Evolutionary conservation across 2,797 vertebrate genomes (phyloP).

Genomic region (Emydoidea blandingii): DNA sequence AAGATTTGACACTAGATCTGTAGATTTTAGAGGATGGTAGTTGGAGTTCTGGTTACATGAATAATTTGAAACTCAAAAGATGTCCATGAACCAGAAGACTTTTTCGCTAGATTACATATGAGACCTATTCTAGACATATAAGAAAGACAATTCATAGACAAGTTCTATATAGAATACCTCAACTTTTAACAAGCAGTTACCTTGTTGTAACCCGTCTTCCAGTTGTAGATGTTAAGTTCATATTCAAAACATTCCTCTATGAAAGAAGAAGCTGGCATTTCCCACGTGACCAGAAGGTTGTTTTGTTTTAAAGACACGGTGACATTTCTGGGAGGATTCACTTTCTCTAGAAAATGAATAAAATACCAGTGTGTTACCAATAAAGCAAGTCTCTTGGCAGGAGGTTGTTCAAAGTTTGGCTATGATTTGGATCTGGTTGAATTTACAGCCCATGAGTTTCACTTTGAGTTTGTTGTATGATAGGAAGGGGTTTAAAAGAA

Average conservation of each 20-base stretch:
- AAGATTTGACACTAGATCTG: not conserved
- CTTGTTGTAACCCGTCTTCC: slow-evolving; percentile 64
- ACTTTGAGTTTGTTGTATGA: not conserved
- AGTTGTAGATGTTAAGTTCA: slow-evolving; percentile 71
- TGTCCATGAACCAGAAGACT: not conserved
- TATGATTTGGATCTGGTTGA: not conserved
- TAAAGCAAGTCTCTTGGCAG: not conserved
- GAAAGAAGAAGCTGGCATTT: slow-evolving; percentile 77
- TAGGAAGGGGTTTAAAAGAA: slow-evolving; percentile 23
- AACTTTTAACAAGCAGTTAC: slow-evolving; percentile 59
- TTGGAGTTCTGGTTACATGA: not conserved
- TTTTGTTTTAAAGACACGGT: slow-evolving; percentile 57
- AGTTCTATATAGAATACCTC: rapidly evolving
- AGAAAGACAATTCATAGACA: not conserved
- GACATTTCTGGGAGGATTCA: slow-evolving; percentile 76
- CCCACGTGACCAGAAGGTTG: slow-evolving; percentile 65
- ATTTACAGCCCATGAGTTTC: not conserved
- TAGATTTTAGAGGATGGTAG: not conserved
- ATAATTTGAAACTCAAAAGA: not conserved
- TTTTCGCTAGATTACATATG: not conserved
- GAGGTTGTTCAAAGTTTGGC: not conserved
- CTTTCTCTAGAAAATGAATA: slow-evolving; percentile 68
- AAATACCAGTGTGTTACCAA: not conserved
- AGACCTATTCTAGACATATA: not conserved
- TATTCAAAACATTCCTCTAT: slow-evolving; percentile 72